Evolutionary conservation across 2,113 vertebrate genomes (phyloP).

Genomic region (Rallus limicola): DNA sequence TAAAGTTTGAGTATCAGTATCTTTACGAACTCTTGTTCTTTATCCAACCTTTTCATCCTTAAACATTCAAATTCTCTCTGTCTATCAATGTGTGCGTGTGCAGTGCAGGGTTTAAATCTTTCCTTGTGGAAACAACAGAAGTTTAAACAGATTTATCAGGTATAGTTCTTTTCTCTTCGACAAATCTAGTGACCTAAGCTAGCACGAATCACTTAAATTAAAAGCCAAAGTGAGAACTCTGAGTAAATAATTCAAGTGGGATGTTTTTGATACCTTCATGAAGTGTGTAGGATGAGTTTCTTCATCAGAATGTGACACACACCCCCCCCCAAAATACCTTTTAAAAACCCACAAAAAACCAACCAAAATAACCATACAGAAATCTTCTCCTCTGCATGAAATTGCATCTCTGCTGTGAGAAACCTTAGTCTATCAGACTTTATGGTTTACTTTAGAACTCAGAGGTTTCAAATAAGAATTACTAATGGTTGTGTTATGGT

Average conservation of each 20-base stretch:
- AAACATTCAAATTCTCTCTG: background rate
- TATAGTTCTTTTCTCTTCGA: background rate
- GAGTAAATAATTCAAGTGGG: background rate
- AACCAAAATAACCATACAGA: background rate
- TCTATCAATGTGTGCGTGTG: background rate
- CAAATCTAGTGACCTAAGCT: background rate
- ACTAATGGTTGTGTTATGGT: background rate
- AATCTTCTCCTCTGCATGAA: background rate
- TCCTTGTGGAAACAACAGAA: background rate
- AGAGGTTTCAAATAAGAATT: background rate
- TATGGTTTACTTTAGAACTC: background rate
- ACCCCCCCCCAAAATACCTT: fast-evolving
- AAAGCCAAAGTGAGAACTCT: background rate
- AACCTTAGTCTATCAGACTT: background rate
- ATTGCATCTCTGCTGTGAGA: background rate
- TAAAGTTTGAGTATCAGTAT: background rate
- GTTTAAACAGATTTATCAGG: background rate
- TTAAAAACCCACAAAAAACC: too few species aligned
- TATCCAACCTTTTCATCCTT: background rate
- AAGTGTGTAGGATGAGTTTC: background rate
- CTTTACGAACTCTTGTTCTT: background rate
- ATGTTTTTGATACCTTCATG: fast-evolving
- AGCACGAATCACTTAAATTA: background rate
- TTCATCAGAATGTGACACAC: background rate
- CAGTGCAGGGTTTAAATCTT: background rate